Conservation (phyloP, 1,140 invertebrate species). For the Melitaea cinxia region DNA sequence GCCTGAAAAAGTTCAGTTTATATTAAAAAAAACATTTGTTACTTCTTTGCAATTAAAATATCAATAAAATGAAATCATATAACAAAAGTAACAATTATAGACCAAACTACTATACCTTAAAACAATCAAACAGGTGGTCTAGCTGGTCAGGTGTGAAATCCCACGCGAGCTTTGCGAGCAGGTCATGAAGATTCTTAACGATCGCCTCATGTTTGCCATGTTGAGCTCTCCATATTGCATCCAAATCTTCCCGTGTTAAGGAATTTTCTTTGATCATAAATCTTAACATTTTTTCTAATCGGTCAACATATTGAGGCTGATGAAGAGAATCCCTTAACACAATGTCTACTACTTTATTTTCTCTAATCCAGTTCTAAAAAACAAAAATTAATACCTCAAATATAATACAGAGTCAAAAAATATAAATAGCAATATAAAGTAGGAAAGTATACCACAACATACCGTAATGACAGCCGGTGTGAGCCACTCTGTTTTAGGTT, state of each 20-base stretch:
- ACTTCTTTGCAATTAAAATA: no score
- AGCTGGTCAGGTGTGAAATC: slow-evolving; percentile 98
- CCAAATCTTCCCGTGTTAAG: slow-evolving; percentile 94
- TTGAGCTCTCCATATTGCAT: slow-evolving; percentile 98
- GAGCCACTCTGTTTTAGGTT: slow-evolving; percentile 96
- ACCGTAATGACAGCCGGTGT: slow-evolving; percentile 86
- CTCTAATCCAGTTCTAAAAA: slow-evolving; percentile 96
- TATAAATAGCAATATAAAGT: neutral
- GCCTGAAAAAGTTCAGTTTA: slow-evolving; percentile 81
- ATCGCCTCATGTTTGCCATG: slow-evolving; percentile 97
- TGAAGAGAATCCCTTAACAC: slow-evolving; percentile 97
- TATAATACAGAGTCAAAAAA: neutral
- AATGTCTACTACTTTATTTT: slow-evolving; percentile 97
- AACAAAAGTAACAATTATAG: neutral
- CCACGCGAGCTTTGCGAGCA: slow-evolving; percentile 98
- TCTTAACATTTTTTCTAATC: slow-evolving; percentile 97
- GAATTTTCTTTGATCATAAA: slow-evolving; percentile 98
- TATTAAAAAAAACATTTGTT: neutral
- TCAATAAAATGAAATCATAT: neutral
- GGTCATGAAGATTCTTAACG: slow-evolving; percentile 98
- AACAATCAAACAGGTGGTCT: slow-evolving; percentile 98
- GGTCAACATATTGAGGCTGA: slow-evolving; percentile 99
- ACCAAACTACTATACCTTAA: slow-evolving; percentile 86
- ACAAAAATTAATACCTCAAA: slow-evolving; percentile 7
- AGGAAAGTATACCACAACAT: neutral